Evolutionary conservation across 64 coral and sea anemone species (phyloP).

Genomic region (Montipora sp.): DNA sequence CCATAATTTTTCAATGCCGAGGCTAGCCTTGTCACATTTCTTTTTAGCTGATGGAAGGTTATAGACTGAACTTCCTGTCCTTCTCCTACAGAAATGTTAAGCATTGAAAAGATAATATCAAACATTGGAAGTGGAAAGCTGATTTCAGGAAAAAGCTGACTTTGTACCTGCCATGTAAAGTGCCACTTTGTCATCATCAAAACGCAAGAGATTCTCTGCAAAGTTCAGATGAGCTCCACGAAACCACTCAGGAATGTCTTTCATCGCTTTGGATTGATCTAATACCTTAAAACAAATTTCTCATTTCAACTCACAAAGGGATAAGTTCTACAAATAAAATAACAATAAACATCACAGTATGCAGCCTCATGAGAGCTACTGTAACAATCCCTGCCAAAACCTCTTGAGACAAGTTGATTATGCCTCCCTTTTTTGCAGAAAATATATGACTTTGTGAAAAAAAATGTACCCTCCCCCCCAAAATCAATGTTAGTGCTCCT

Average conservation of each 20-base stretch:
- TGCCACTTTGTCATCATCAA: conserved; percentile 80
- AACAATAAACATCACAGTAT: too few relatives aligned
- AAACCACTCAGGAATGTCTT: conserved; percentile 94
- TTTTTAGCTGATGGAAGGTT: conserved; percentile 75
- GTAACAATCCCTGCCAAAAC: too few relatives aligned
- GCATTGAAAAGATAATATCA: not conserved
- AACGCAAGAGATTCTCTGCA: conserved; percentile 93
- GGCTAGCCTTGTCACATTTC: conserved; percentile 78
- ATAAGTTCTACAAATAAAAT: not conserved
- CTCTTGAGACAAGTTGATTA: too few relatives aligned
- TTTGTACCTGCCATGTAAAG: conserved; percentile 89
- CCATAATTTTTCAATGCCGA: conserved; percentile 92
- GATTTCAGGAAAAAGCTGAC: not conserved
- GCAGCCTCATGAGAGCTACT: too few relatives aligned
- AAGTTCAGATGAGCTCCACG: conserved; percentile 83
- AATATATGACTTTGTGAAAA: too few relatives aligned
- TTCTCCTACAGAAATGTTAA: conserved; percentile 64
- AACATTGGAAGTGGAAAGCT: not conserved
- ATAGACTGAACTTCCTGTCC: conserved; percentile 70
- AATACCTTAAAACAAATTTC: conserved; percentile 60
- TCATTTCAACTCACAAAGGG: not conserved
- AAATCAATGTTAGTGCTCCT: too few relatives aligned
- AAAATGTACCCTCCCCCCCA: too few relatives aligned
- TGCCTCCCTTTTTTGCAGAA: too few relatives aligned
- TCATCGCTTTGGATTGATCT: conserved; percentile 77